Percentiles rank a stretch among this genome's conserved stretches.
phyloP scores from a whole-genome alignment of 1,140 invertebrate genomes.

The Eupeodes corollae region DNA sequence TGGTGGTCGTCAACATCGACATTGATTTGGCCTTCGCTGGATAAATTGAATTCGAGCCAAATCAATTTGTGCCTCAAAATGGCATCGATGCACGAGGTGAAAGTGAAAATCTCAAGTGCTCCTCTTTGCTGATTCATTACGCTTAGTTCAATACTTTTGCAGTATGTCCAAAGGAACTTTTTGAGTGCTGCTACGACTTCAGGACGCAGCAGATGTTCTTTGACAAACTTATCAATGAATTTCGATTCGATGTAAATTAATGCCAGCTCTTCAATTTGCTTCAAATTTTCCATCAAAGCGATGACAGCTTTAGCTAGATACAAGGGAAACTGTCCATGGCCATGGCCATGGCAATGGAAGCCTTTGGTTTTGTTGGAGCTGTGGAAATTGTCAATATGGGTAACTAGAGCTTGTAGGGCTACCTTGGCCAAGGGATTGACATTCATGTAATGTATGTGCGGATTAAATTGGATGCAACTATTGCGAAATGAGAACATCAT shows the following conservation, averaged over 20 bases:
- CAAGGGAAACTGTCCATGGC: too few relatives aligned
- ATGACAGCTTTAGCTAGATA: slow-evolving; percentile 19
- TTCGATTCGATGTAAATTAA: slow-evolving; percentile 31
- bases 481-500: slow-evolving; percentile 28
- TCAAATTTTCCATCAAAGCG: slow-evolving; percentile 18
- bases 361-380: not conserved
- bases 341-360: too few relatives aligned
- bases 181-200: slow-evolving; percentile 18
- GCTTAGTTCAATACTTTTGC: slow-evolving; percentile 5
- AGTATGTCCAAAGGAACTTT: slow-evolving; percentile 15
- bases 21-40: too few relatives aligned
- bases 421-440: slow-evolving; percentile 27
- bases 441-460: slow-evolving; percentile 36
- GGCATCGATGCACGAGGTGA: slow-evolving; percentile 16
- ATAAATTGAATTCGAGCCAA: slow-evolving; percentile 13
- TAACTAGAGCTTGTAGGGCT: slow-evolving; percentile 20
- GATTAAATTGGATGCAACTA: slow-evolving; percentile 34
- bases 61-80: slow-evolving; percentile 20
- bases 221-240: slow-evolving; percentile 31
- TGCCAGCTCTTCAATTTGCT: slow-evolving; percentile 20
- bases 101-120: not conserved
- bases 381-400: slow-evolving; percentile 10
- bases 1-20: too few relatives aligned
- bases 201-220: slow-evolving; percentile 24
- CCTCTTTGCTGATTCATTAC: not conserved